A percentile compares a stretch with the other conserved stretches of the same genome.
Evolutionary conservation across 92 coral and sea anemone species (phyloP).

Genomic region (Zoanthus sociatus): DNA sequence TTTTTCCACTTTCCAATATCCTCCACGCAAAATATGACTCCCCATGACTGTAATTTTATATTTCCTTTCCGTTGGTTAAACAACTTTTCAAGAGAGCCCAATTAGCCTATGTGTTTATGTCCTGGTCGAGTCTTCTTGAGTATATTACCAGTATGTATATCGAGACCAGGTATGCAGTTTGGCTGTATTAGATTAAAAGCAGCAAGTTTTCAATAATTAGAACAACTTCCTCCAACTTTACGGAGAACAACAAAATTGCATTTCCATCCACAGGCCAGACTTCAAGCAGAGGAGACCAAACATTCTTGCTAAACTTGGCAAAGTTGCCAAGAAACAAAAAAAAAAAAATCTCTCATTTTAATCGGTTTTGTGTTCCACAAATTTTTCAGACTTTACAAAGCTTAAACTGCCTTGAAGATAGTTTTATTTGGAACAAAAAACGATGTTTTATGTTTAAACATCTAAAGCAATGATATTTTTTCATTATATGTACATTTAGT

Average conservation of each 20-base stretch:
- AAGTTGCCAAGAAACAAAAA: constrained; percentile 10
- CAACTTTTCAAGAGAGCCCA: no score
- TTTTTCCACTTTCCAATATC: constrained; percentile 74
- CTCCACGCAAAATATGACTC: constrained; percentile 54
- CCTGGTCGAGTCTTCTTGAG: neutral
- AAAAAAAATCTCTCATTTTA: neutral
- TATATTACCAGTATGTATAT: no score
- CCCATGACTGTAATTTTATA: constrained; percentile 35
- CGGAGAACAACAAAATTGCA: neutral
- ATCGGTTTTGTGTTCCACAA: no score
- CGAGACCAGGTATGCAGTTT: no score
- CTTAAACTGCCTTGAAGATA: neutral
- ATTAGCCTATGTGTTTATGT: neutral
- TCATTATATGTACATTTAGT: neutral
- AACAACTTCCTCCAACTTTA: neutral
- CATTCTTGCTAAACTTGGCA: neutral
- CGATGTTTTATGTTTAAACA: neutral
- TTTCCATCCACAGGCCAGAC: neutral
- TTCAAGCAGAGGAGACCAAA: constrained; percentile 14
- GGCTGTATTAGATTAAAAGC: neutral
- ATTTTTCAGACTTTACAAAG: neutral
- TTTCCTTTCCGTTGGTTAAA: neutral
- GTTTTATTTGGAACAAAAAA: neutral
- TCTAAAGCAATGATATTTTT: neutral
- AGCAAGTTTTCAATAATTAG: neutral